These are phyloP conservation scores for Parus major DNA, from an alignment of 2,113 vertebrate genomes.

Conservation along the genomic window DNA sequence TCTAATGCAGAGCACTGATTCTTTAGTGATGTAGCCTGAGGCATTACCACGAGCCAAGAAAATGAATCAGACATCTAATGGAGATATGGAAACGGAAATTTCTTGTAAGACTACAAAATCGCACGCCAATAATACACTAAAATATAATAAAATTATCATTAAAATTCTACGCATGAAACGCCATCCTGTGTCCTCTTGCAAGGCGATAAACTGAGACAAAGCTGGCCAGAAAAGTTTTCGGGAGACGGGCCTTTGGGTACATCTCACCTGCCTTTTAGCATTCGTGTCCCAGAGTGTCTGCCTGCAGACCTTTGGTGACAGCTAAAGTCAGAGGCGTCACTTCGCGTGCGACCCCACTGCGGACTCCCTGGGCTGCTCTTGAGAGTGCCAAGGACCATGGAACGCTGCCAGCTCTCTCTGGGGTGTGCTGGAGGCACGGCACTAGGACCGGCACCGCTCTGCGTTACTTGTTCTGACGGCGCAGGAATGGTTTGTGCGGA, in stretches of 20 bases:
- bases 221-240: background rate
- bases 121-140: constrained; percentile 56
- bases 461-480: background rate
- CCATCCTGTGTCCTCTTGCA: background rate
- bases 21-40: constrained; percentile 45
- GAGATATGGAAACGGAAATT: constrained; percentile 69
- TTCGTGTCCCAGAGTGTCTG: background rate
- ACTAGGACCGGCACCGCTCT: background rate
- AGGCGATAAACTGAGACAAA: background rate
- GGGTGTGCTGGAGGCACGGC: rapidly evolving
- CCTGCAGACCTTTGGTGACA: background rate
- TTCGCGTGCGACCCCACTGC: rapidly evolving
- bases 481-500: background rate
- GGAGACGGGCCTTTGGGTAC: background rate
- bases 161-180: constrained; percentile 55
- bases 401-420: background rate
- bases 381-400: background rate
- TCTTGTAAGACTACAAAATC: constrained; percentile 68
- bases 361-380: background rate
- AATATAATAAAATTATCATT: constrained; percentile 63
- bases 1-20: constrained; percentile 47
- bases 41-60: constrained; percentile 62
- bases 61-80: constrained; percentile 72
- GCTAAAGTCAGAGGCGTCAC: background rate
- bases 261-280: background rate